Evolutionary conservation across 2,888 invertebrate species (phyloP).

Genomic region (Tetropium fuscum): DNA sequence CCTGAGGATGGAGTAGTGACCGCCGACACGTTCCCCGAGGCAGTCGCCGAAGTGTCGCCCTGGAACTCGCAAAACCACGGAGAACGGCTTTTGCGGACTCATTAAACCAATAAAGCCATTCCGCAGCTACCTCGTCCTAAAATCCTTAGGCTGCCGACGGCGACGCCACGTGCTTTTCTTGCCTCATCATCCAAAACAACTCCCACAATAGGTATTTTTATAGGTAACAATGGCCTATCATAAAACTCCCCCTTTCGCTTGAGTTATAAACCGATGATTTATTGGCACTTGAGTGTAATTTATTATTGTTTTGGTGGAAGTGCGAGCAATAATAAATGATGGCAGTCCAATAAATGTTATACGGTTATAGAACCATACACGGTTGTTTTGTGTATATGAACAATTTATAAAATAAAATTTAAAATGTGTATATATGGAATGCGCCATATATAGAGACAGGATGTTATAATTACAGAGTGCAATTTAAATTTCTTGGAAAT

Average conservation of each 20-base stretch:
- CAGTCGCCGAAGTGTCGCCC: slow-evolving; percentile 51
- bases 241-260: slow-evolving; percentile 56
- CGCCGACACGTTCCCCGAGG: slow-evolving; percentile 46
- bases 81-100: slow-evolving; percentile 26
- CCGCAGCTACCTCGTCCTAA: slow-evolving; percentile 50
- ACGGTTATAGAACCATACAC: not conserved
- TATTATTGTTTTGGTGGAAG: slow-evolving; percentile 45
- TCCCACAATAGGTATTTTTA: slow-evolving; percentile 62
- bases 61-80: slow-evolving; percentile 32
- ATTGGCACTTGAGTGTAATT: slow-evolving; percentile 51
- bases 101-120: slow-evolving; percentile 56
- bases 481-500: too few relatives aligned
- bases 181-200: slow-evolving; percentile 56
- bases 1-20: slow-evolving; percentile 24
- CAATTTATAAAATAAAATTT: too few relatives aligned
- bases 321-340: slow-evolving; percentile 35
- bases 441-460: too few relatives aligned
- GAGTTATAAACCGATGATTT: slow-evolving; percentile 58
- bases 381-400: not conserved
- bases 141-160: slow-evolving; percentile 37
- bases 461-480: too few relatives aligned
- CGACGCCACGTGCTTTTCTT: slow-evolving; percentile 54
- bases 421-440: too few relatives aligned
- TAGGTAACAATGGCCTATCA: slow-evolving; percentile 62
- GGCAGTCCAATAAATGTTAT: slow-evolving; percentile 27